A percentile compares a stretch with the other conserved stretches of the same genome.
phyloP scores from a whole-genome alignment of 2,797 vertebrate genomes.

The Acanthiza pusilla region DNA sequence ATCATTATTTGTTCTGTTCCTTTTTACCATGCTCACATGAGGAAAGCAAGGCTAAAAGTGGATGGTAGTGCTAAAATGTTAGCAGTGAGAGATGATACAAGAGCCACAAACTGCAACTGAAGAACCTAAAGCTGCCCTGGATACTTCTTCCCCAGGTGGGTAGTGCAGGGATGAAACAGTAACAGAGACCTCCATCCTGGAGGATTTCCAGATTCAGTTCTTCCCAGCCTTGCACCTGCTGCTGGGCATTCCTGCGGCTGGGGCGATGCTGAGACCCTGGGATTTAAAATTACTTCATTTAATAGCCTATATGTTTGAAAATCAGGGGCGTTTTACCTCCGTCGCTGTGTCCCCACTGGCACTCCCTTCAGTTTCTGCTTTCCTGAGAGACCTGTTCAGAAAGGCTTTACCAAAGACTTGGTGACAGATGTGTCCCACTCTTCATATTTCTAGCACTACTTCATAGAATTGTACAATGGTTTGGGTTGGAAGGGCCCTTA shows the following conservation, averaged over 20 bases:
- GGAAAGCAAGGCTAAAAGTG: background rate
- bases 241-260: background rate
- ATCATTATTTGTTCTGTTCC: background rate
- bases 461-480: background rate
- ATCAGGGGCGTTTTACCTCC: accelerated
- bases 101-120: accelerated
- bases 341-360: accelerated
- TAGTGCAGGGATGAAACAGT: accelerated
- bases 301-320: accelerated
- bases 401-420: background rate
- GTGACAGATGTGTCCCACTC: background rate
- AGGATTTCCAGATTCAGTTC: background rate
- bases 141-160: accelerated
- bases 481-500: background rate
- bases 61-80: background rate
- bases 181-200: accelerated
- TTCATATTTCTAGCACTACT: background rate
- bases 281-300: accelerated
- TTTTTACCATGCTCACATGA: background rate
- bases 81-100: accelerated
- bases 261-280: background rate
- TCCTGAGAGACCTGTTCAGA: accelerated
- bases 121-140: accelerated
- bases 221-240: background rate
- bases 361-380: background rate